Base-by-base conservation (phyloP, 2,888 invertebrate species). In the Yponomeuta sedellus region DNA sequence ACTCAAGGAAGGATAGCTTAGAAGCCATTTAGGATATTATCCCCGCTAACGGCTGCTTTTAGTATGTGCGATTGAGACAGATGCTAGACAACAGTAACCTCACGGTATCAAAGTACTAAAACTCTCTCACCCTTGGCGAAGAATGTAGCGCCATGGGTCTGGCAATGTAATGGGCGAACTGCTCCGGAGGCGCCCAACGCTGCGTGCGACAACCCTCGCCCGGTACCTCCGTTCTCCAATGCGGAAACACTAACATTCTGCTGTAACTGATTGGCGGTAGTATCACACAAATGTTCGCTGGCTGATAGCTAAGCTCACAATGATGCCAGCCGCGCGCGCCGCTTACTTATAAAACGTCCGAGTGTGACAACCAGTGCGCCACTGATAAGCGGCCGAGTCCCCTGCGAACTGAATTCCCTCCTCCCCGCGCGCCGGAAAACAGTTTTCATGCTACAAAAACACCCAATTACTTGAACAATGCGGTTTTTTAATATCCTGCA, bases 341-440 rank as follows among this genome's bases (percentile, higher is more conserved):
- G 80, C 78, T 72, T 86, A 84, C 87, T 90, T 91, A 89, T 91
- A 90, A 88, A 85, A 87, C 82, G 82, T 85, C 85, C 86, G 80
- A 74, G 73, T 77, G 75, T 82, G 83, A 85, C 86, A 83, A 75
- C 34, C 8, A 80, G 44, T 16, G 44, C 5, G 44, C 75, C 77
- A 75, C 84, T 84, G 90, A 91, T 91, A 91, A 89, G 82, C 74
- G 75, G 69, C 72, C 77, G 77, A 83, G 76, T 86, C 88, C 91
- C 91, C 90, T 83, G 86, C 91, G 88, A 88, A 87, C 81, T 44
- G 65, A 58, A 58, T n/a, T 62, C 61, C 39, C 66, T n/a, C 57
- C 56, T 20, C 56, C 57, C 63, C 34, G 25, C 56, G 34, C 39
- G 16, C 20, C 62, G 63, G 19, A 40, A 63, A 63, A 19, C 44